Evolutionary conservation across 1,140 invertebrate species (phyloP).

Genomic region (Bombus polaris): DNA sequence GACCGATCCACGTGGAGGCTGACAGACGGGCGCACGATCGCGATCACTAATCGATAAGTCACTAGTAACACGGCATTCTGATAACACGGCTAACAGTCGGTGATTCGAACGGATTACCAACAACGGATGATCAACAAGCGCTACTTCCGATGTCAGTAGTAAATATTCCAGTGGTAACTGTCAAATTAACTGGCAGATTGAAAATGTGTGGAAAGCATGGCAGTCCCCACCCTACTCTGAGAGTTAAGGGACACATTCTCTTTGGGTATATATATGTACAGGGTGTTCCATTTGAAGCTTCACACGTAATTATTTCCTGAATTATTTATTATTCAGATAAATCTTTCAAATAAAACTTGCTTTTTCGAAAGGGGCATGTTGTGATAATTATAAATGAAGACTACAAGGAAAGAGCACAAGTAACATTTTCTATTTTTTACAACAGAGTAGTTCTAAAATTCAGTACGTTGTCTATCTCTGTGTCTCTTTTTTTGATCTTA

Average conservation of each 20-base stretch:
- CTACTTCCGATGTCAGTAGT: slow-evolving; percentile 24
- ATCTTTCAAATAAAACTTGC: background rate
- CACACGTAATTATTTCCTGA: background rate
- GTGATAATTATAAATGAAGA: too few species aligned
- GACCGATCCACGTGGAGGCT: background rate
- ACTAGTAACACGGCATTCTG: background rate
- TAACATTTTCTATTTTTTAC: too few species aligned
- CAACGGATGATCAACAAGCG: slow-evolving; percentile 3
- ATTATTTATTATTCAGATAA: background rate
- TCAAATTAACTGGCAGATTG: slow-evolving; percentile 38
- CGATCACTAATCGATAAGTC: slow-evolving; percentile 32
- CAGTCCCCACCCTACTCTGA: background rate
- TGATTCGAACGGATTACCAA: background rate
- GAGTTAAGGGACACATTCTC: background rate
- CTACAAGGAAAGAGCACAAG: too few species aligned
- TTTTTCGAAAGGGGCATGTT: background rate
- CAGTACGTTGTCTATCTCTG: too few species aligned
- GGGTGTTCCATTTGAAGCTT: background rate
- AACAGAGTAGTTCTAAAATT: too few species aligned
- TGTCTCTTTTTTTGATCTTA: too few species aligned
- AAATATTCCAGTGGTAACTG: slow-evolving; percentile 34
- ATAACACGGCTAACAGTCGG: slow-evolving; percentile 9
- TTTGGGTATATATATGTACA: background rate
- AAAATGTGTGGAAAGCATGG: background rate
- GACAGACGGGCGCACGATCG: background rate